These are phyloP conservation scores for Dysmachus trigonus DNA, from an alignment of 2,888 invertebrate species.

Conservation along the genomic window DNA sequence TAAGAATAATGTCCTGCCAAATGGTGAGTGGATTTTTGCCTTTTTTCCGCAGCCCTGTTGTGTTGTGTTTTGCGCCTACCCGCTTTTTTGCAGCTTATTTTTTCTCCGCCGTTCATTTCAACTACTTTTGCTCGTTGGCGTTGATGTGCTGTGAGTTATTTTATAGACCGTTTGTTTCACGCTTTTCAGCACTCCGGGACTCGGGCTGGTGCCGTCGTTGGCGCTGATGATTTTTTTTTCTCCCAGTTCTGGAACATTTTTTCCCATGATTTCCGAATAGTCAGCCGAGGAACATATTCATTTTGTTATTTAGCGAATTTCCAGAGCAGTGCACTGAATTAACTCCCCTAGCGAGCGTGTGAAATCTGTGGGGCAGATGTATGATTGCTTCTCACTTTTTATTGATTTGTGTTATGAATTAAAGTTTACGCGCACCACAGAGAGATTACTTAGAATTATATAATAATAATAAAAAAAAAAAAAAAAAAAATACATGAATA, in stretches of 20 bases:
- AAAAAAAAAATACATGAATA: background rate
- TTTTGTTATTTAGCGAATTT: constrained; percentile 16
- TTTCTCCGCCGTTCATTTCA: background rate
- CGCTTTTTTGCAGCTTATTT: background rate
- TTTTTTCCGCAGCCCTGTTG: constrained; percentile 19
- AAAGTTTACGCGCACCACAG: background rate
- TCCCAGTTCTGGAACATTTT: background rate
- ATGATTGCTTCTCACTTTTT: background rate
- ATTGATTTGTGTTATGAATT: background rate
- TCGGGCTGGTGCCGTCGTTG: background rate
- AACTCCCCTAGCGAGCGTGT: background rate
- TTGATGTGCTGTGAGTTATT: constrained; percentile 3
- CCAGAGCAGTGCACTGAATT: background rate
- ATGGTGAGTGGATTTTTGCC: constrained; percentile 58
- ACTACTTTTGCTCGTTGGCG: background rate
- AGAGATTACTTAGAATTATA: background rate
- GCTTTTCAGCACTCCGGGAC: background rate
- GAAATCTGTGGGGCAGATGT: background rate
- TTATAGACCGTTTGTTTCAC: background rate
- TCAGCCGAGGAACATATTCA: background rate
- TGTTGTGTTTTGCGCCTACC: background rate
- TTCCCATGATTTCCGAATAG: background rate
- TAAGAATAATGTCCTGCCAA: constrained; percentile 65
- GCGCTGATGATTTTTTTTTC: background rate
- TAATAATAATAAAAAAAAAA: too few species aligned